Evolutionary conservation across 2,113 vertebrate species (phyloP).

Genomic region (Cephalopterus ornatus): DNA sequence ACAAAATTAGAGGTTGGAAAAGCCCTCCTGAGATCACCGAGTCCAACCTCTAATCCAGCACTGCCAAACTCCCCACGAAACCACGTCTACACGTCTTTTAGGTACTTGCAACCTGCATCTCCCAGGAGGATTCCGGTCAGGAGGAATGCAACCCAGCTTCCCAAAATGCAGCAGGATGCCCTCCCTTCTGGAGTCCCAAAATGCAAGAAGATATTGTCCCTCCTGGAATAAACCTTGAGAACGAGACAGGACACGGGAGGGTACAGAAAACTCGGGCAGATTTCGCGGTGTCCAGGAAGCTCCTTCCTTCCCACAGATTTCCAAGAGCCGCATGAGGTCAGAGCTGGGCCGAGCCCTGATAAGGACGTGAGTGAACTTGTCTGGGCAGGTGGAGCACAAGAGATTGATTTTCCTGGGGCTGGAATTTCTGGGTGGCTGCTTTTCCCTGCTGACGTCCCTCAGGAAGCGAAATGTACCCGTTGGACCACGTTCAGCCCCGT

Average conservation of each 20-base stretch:
- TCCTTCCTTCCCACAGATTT: not conserved
- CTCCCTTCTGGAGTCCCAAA: no score
- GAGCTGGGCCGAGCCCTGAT: not conserved
- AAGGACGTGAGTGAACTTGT: not conserved
- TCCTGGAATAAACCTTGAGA: not conserved
- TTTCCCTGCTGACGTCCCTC: not conserved
- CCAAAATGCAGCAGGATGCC: not conserved
- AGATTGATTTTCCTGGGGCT: not conserved
- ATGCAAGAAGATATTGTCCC: fast-evolving
- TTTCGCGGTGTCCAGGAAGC: not conserved
- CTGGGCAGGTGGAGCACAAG: not conserved
- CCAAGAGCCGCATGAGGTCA: not conserved
- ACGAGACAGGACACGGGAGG: fast-evolving
- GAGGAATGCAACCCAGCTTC: not conserved
- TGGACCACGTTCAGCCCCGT: not conserved
- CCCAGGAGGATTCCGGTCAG: fast-evolving
- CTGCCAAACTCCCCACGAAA: not conserved
- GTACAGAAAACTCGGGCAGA: not conserved
- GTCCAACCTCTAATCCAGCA: not conserved
- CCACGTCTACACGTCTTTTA: fast-evolving
- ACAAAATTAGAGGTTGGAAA: not conserved
- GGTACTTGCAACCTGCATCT: not conserved
- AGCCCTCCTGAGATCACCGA: not conserved
- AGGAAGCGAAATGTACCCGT: not conserved
- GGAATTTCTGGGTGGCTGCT: not conserved